Base-by-base conservation (phyloP, 2,888 invertebrate genomes). In the Oscheius sp. region DNA sequence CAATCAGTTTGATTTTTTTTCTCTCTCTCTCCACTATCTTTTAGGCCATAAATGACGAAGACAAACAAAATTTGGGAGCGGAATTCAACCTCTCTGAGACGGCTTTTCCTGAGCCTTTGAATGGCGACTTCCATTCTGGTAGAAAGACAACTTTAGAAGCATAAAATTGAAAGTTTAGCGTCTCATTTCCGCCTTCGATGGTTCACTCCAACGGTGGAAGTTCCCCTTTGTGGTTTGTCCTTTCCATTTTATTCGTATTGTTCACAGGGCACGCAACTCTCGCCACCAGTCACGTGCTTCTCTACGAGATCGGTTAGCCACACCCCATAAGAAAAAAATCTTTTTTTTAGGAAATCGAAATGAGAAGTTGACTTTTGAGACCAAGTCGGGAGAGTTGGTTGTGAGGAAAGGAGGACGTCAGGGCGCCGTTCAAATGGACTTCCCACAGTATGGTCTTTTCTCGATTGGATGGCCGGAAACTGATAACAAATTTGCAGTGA, bases 81-180 rank as follows among this genome's bases (percentile, higher is more conserved):
- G 90, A 90, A 80, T 88, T 90, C 87, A 90, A 90, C 77, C 79
- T 90, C 8, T 90, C 90, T 17, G 90, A 90, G 84, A 90, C 90
- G 0, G 90, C 89, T 0, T 90, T 89, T 74, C 87, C 88, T 39
- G 77, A 83, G 53, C 81, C 85, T 23, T 37, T 84, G 45, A 74
- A 74, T 15, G 65, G 65, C 0, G 48, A 68, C 12, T 79, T 75
- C 65, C 34, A 67, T 63, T 72, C 48, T 27, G 78, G 80, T 80
- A 65, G 3, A 17, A n/a, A n/a, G 17, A 12, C 17, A 4, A n/a
- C 42, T 42, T 12, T 12, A n/a, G n/a, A 6, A 10, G 8, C 37
- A 34, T 42, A 15, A 12, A 3, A 42, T 6, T n/a, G n/a, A 17
- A 20, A 29, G 12, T 74, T 57, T 75, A 87, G 86, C 80, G 45